phyloP scores from a whole-genome alignment of 2,113 vertebrate genomes.

The Chauna torquata region DNA sequence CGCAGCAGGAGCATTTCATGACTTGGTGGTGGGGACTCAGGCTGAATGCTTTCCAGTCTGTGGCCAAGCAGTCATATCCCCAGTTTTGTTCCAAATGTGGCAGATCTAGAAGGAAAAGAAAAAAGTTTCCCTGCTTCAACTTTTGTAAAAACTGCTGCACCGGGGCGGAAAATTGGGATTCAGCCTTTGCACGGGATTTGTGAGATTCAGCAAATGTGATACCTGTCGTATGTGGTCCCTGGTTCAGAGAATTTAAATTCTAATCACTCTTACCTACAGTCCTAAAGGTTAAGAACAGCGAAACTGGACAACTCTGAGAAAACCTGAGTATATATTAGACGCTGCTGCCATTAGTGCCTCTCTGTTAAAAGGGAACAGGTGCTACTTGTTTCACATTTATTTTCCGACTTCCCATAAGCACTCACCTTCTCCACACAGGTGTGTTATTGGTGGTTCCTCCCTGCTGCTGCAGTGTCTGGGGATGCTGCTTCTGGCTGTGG shows the following conservation, averaged over 20 bases:
- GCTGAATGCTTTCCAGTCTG: neutral
- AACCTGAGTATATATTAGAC: neutral
- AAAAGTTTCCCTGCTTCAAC: neutral
- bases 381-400: neutral
- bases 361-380: neutral
- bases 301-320: neutral
- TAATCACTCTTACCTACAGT: neutral
- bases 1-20: neutral
- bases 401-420: neutral
- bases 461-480: neutral
- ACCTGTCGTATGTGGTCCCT: neutral
- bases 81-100: accelerated
- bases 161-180: neutral
- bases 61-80: neutral
- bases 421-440: neutral
- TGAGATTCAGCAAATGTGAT: neutral
- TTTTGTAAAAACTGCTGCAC: neutral
- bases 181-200: neutral
- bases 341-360: accelerated
- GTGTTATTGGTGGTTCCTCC: neutral
- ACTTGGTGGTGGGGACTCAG: neutral
- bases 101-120: neutral
- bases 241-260: neutral
- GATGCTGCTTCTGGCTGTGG: neutral
- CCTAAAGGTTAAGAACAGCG: neutral